These are phyloP conservation scores for Sylvicapra grimmia DNA, from an alignment of 2,113 vertebrate species.

Conservation along the genomic window DNA sequence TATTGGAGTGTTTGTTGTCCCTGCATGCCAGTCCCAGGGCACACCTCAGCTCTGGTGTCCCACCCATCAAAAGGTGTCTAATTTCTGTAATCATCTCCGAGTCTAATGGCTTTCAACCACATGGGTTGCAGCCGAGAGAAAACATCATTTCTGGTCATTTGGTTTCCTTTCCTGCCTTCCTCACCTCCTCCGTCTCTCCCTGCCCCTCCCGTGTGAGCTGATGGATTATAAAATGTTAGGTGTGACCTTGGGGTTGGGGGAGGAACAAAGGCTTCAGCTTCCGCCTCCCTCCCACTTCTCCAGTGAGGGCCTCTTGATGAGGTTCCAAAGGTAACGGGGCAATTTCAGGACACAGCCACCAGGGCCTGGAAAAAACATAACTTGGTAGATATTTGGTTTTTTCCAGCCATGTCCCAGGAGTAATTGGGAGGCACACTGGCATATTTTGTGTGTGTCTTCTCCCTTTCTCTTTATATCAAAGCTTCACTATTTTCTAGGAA, in stretches of 20 bases:
- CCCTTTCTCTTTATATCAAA: not conserved
- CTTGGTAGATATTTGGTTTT: not conserved
- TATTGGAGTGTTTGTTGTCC: conserved; percentile 44
- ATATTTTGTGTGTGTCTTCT: not conserved
- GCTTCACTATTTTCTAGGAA: not conserved
- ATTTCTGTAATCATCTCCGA: conserved; percentile 56
- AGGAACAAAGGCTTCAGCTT: not conserved
- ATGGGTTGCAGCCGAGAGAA: conserved; percentile 3
- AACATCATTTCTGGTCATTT: conserved; percentile 50
- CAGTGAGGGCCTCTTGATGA: not conserved
- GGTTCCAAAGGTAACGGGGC: not conserved
- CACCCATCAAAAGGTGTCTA: conserved; percentile 30
- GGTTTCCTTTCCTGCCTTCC: conserved; percentile 1
- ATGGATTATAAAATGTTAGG: conserved; percentile 42
- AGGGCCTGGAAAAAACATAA: not conserved
- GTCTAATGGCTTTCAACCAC: conserved; percentile 40
- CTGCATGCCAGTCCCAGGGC: conserved; percentile 33
- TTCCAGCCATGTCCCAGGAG: not conserved
- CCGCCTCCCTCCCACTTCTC: not conserved
- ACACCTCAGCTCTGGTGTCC: conserved; percentile 48
- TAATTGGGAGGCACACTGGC: not conserved
- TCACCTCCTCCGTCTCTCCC: not conserved
- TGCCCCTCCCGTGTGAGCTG: not conserved
- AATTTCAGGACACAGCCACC: not conserved
- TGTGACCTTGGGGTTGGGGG: not conserved